phyloP scores from a whole-genome alignment of 2,113 vertebrate species.

The Lophotis ruficrista region DNA sequence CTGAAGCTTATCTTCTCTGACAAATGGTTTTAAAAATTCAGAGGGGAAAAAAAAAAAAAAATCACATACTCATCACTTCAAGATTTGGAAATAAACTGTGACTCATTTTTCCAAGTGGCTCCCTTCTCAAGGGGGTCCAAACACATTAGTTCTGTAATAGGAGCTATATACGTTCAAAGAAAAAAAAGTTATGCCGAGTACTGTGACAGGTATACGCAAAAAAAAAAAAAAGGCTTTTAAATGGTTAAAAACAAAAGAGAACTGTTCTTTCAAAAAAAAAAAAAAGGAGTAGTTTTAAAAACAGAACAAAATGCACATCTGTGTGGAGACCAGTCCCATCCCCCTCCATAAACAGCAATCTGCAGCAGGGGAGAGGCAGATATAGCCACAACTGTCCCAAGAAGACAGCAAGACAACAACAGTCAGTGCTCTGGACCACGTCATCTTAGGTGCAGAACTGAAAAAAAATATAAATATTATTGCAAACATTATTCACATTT shows the following conservation, averaged over 20 bases:
- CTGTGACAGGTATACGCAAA: not conserved
- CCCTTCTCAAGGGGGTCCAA: not conserved
- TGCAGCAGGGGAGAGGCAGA: not conserved
- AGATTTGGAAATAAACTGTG: not conserved
- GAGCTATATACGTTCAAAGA: not conserved
- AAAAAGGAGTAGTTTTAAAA: not conserved
- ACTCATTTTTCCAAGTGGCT: not conserved
- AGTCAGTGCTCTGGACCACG: not conserved
- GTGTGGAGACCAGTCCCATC: not conserved
- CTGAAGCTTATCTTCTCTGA: not conserved
- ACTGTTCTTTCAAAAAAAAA: not conserved
- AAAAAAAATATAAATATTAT: not conserved
- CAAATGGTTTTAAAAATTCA: not conserved
- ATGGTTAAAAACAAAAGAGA: not conserved
- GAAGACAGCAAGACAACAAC: not conserved
- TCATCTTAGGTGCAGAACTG: not conserved
- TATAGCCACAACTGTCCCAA: not conserved
- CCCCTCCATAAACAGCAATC: not conserved
- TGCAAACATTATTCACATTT: not conserved
- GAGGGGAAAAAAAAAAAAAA: not conserved
- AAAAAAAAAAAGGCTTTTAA: not conserved
- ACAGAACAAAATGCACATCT: not conserved
- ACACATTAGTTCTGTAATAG: not conserved
- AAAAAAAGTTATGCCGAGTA: not conserved
- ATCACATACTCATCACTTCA: not conserved